phyloP scores from a whole-genome alignment of 2,888 invertebrate species.

The Hesperia comma region DNA sequence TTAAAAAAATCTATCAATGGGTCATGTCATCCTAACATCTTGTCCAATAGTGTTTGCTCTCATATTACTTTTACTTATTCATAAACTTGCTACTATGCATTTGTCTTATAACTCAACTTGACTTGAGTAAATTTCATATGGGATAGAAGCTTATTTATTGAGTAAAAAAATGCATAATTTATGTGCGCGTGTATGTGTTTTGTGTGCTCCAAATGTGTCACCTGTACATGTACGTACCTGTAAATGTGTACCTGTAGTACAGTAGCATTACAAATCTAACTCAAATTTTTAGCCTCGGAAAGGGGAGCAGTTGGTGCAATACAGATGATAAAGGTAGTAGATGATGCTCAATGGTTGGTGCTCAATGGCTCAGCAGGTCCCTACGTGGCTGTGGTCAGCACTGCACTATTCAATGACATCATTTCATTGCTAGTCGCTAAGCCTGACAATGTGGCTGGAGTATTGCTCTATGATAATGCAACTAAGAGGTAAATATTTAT shows the following conservation, averaged over 20 bases:
- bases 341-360: conserved; percentile 90
- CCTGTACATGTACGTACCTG: too few species aligned
- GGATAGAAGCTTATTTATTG: too few species aligned
- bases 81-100: neutral
- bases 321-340: conserved; percentile 86
- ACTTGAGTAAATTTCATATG: too few species aligned
- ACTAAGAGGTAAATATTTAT: conserved; percentile 57
- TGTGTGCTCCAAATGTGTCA: too few species aligned
- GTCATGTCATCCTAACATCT: too few species aligned
- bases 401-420: conserved; percentile 84
- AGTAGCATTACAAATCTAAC: neutral
- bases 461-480: conserved; percentile 84
- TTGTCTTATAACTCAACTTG: too few species aligned
- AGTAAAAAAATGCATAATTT: too few species aligned
- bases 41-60: too few species aligned
- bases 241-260: too few species aligned
- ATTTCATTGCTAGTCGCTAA: conserved; percentile 80
- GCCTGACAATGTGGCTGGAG: conserved; percentile 85
- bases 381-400: conserved; percentile 90
- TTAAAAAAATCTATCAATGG: too few species aligned
- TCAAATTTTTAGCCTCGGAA: conserved; percentile 83
- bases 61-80: neutral
- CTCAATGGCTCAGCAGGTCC: conserved; percentile 89
- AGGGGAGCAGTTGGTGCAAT: conserved; percentile 94
- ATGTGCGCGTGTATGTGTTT: too few species aligned